Percentiles rank a stretch among this genome's conserved stretches.
Conservation (phyloP, 2,797 vertebrate genomes). For the Trematomus bernacchii region DNA sequence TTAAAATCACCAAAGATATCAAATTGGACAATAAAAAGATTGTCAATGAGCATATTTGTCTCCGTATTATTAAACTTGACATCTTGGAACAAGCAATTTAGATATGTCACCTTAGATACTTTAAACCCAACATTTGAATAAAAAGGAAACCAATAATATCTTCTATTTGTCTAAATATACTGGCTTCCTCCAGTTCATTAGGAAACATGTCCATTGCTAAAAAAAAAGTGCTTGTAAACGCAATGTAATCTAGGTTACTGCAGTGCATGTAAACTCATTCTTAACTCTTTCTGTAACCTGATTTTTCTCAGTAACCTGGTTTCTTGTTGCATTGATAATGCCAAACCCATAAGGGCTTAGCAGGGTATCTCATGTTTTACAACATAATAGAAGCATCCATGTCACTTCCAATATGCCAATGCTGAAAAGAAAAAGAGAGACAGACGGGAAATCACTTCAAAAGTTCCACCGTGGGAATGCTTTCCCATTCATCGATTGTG, state of each 20-base stretch:
- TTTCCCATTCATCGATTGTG: constrained; percentile 23
- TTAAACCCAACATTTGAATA: background rate
- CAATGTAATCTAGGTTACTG: constrained; percentile 6
- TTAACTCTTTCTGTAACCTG: constrained; percentile 16
- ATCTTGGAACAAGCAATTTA: background rate
- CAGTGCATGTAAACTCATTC: background rate
- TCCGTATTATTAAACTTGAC: background rate
- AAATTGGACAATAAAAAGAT: background rate
- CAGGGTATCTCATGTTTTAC: background rate
- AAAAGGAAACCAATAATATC: background rate
- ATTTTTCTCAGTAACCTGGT: constrained; percentile 25
- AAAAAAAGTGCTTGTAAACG: background rate
- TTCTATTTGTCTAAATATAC: too few species aligned
- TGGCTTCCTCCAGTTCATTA: background rate
- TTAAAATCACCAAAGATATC: background rate
- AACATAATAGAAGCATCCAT: background rate
- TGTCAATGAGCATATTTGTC: background rate
- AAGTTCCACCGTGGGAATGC: constrained; percentile 13
- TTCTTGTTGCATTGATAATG: constrained; percentile 10
- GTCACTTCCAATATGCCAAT: constrained; percentile 30
- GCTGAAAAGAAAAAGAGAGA: background rate
- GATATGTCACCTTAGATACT: background rate
- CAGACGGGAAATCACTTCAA: constrained; percentile 6
- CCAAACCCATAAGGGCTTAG: constrained; percentile 4
- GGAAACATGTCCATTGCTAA: background rate